Evolutionary conservation across 2,888 invertebrate species (phyloP).

Genomic region (Frankliniella intonsa): DNA sequence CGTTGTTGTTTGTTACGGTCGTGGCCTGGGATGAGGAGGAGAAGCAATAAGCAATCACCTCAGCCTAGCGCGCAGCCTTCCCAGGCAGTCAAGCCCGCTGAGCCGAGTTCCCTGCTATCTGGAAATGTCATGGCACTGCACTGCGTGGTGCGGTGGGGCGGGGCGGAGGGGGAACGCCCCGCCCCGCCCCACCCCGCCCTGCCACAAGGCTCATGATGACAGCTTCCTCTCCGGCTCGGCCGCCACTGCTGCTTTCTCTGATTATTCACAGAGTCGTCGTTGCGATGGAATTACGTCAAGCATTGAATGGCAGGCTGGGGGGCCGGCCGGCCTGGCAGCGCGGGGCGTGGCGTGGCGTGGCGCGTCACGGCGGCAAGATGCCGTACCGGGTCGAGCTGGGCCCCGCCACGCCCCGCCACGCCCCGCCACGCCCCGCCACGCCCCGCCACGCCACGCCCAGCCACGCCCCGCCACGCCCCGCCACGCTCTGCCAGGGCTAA

Average conservation of each 20-base stretch:
- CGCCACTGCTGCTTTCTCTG: conserved; percentile 8
- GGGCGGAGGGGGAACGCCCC: background rate
- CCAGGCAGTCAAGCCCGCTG: background rate
- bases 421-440: too few species aligned
- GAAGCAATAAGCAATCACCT: background rate
- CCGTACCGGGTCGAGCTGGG: too few species aligned
- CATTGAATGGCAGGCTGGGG: background rate
- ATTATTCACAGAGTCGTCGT: conserved; percentile 1
- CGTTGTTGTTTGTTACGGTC: too few species aligned
- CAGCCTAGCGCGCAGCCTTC: background rate
- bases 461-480: too few species aligned
- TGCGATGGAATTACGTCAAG: conserved; percentile 19
- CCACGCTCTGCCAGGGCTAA: too few species aligned
- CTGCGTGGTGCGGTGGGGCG: background rate
- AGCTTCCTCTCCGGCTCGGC: background rate
- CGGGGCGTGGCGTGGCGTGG: too few species aligned
- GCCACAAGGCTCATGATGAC: background rate
- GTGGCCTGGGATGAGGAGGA: too few species aligned
- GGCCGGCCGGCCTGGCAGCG: background rate
- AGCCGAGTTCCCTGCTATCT: background rate
- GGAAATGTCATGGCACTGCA: conserved; percentile 10
- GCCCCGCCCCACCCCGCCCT: background rate
- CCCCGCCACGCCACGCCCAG: too few species aligned
- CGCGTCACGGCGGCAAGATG: too few species aligned
- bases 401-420: too few species aligned